A percentile compares a stretch with the other conserved stretches of the same genome.
Evolutionary conservation across 2,888 invertebrate genomes (phyloP).

Genomic region (Epsilonema sp.): DNA sequence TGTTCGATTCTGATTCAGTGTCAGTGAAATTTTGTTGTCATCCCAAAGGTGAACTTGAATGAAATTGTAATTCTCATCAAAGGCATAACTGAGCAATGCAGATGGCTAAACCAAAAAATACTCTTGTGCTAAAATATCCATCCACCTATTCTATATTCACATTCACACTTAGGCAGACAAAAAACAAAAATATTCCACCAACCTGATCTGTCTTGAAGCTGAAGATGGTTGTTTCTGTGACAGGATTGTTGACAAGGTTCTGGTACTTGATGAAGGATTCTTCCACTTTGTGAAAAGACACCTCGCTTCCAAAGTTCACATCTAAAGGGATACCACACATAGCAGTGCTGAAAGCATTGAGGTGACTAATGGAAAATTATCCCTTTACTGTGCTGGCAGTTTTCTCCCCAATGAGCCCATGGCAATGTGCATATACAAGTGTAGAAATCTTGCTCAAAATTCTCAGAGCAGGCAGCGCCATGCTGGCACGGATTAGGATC

Average conservation of each 20-base stretch:
- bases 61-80: not conserved
- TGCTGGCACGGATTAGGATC: not conserved
- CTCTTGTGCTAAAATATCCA: no score
- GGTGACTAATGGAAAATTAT: not conserved
- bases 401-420: not conserved
- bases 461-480: not conserved
- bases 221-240: not conserved
- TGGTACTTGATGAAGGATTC: not conserved
- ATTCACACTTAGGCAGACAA: not conserved
- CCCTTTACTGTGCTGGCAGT: not conserved
- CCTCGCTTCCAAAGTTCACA: not conserved
- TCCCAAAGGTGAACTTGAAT: not conserved
- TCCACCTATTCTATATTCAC: no score
- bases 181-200: not conserved
- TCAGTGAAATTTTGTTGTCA: not conserved
- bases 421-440: not conserved
- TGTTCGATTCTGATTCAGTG: not conserved
- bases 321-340: no score
- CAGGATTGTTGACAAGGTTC: not conserved
- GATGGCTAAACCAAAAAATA: not conserved
- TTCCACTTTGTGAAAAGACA: not conserved
- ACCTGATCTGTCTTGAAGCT: not conserved
- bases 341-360: no score
- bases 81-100: not conserved
- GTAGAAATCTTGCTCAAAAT: not conserved